phyloP scores from a whole-genome alignment of 2,888 invertebrate genomes.

The Lymantria dispar region DNA sequence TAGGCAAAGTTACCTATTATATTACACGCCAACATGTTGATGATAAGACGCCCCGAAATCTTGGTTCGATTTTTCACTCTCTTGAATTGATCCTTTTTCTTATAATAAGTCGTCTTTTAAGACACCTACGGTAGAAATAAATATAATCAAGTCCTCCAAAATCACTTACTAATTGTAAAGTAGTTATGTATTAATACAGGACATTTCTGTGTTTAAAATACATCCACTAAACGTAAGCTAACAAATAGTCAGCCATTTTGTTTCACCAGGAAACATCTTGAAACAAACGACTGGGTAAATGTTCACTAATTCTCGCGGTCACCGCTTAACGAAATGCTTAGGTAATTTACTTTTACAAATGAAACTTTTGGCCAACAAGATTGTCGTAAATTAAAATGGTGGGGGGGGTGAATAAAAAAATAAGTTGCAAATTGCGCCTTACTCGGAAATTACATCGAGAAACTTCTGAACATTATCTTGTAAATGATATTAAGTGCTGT shows the following conservation, averaged over 20 bases:
- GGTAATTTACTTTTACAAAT: conserved; percentile 54
- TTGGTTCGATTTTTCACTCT: no score
- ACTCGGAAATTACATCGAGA: conserved; percentile 32
- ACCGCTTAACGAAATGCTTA: conserved; percentile 43
- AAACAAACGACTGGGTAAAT: conserved; percentile 40
- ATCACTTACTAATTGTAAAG: no score
- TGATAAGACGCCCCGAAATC: no score
- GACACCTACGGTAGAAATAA: no score
- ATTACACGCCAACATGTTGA: no score
- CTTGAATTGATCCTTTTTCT: no score
- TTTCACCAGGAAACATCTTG: conserved; percentile 24
- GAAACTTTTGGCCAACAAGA: conserved; percentile 45
- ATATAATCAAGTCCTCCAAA: no score
- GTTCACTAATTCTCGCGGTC: conserved; percentile 42
- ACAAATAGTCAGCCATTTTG: conserved; percentile 8
- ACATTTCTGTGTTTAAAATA: background rate
- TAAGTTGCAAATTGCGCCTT: conserved; percentile 24
- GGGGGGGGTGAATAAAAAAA: conserved; percentile 37
- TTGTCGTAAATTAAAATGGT: conserved; percentile 50
- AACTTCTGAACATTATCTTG: conserved; percentile 36
- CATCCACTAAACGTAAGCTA: background rate
- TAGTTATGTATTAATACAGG: no score
- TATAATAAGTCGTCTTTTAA: no score
- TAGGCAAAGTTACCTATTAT: no score
- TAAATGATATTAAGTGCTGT: conserved; percentile 2